Conservation (phyloP, 1,140 invertebrate species). For the Carposina sasakii region DNA sequence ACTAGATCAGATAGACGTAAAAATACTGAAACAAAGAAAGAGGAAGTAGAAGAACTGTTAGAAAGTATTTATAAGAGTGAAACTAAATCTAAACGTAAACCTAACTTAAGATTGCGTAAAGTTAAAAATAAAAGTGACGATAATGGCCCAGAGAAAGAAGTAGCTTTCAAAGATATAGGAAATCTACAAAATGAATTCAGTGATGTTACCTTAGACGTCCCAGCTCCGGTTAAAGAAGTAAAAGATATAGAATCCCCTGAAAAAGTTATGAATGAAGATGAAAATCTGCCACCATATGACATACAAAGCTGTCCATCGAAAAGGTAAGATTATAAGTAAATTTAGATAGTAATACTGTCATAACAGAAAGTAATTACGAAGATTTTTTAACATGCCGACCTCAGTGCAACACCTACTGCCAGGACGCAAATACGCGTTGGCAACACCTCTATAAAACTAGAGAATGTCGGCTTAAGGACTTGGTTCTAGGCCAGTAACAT, state of each 20-base stretch:
- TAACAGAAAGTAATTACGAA: too few species aligned
- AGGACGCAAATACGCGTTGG: too few species aligned
- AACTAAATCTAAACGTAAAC: slow-evolving; percentile 25
- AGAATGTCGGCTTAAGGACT: too few species aligned
- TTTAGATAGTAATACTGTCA: too few species aligned
- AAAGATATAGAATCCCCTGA: slow-evolving; percentile 51
- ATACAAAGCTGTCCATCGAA: slow-evolving; percentile 61
- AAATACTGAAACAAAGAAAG: slow-evolving; percentile 13
- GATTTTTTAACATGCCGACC: too few species aligned
- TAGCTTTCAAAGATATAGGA: slow-evolving; percentile 49
- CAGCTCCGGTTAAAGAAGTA: slow-evolving; percentile 29
- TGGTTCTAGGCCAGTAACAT: too few species aligned
- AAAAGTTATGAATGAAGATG: slow-evolving; percentile 26
- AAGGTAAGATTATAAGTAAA: slow-evolving; percentile 37
- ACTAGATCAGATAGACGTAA: slow-evolving; percentile 18
- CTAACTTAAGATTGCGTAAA: slow-evolving; percentile 35
- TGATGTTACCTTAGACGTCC: slow-evolving; percentile 48
- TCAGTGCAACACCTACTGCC: too few species aligned
- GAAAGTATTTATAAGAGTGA: slow-evolving; percentile 33
- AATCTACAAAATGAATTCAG: slow-evolving; percentile 52
- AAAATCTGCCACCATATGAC: slow-evolving; percentile 43
- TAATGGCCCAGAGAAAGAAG: slow-evolving; percentile 41
- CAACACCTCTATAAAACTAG: too few species aligned
- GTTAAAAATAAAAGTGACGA: slow-evolving; percentile 31
- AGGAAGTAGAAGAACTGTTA: slow-evolving; percentile 26